A percentile compares a stretch with the other conserved stretches of the same genome.
These are phyloP conservation scores for Drosophila ambigua DNA, from an alignment of 1,140 invertebrate species.

Conservation along the genomic window DNA sequence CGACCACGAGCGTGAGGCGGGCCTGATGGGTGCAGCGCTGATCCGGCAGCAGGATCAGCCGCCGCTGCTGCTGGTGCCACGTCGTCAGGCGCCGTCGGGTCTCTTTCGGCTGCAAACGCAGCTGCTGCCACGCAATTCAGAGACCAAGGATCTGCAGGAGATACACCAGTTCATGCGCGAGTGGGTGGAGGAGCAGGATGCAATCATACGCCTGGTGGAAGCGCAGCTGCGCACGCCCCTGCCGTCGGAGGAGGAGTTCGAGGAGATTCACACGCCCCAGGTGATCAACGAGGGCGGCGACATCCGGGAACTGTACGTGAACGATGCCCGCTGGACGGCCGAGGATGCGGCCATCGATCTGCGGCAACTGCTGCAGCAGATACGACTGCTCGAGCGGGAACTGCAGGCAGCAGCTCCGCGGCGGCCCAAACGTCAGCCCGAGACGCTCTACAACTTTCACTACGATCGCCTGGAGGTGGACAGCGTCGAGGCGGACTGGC, in stretches of 20 bases:
- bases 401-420: neutral
- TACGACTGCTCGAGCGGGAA: slow-evolving; percentile 41
- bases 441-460: slow-evolving; percentile 37
- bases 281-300: slow-evolving; percentile 47
- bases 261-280: slow-evolving; percentile 45
- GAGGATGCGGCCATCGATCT: slow-evolving; percentile 51
- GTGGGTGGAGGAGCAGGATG: slow-evolving; percentile 69
- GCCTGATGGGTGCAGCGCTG: slow-evolving; percentile 71
- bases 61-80: slow-evolving; percentile 80
- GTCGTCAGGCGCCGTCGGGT: slow-evolving; percentile 58
- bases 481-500: slow-evolving; percentile 36
- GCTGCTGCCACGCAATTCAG: slow-evolving; percentile 67
- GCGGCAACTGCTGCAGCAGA: slow-evolving; percentile 45
- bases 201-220: slow-evolving; percentile 26
- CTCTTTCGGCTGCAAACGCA: slow-evolving; percentile 70
- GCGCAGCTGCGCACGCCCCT: slow-evolving; percentile 6
- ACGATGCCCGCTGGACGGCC: slow-evolving; percentile 57
- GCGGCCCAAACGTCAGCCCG: slow-evolving; percentile 45
- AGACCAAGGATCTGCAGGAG: slow-evolving; percentile 73
- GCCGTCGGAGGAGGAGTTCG: neutral
- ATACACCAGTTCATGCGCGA: slow-evolving; percentile 71
- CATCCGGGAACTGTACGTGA: slow-evolving; percentile 55
- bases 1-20: slow-evolving; percentile 67
- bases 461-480: slow-evolving; percentile 66
- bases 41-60: slow-evolving; percentile 64